Percentiles rank a stretch among this genome's conserved stretches.
phyloP scores from a whole-genome alignment of 2,888 invertebrate species.

The Boloria euphrosyne region DNA sequence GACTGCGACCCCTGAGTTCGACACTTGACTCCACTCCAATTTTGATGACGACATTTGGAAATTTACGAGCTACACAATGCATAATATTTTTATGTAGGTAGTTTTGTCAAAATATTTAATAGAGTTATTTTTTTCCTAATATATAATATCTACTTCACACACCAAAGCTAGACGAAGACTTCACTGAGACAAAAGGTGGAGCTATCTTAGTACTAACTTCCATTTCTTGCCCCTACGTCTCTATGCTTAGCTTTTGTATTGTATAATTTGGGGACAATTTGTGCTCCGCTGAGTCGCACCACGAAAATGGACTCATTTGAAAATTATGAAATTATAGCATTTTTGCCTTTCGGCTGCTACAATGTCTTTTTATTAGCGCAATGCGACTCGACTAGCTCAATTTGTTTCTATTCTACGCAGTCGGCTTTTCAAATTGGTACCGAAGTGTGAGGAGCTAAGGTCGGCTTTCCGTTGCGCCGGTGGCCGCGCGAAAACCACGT shows the following conservation, averaged over 20 bases:
- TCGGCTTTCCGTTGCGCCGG: constrained; percentile 41
- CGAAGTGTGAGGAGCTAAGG: constrained; percentile 45
- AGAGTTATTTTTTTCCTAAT: neutral
- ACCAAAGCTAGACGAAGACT: too few relatives aligned
- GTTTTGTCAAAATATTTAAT: neutral
- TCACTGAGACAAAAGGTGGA: too few relatives aligned
- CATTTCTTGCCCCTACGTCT: too few relatives aligned
- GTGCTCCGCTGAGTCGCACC: constrained; percentile 16
- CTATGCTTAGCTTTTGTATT: neutral
- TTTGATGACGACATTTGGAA: neutral
- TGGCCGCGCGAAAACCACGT: constrained; percentile 69
- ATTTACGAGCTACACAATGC: neutral
- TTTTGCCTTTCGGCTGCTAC: constrained; percentile 64
- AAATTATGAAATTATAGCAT: constrained; percentile 78
- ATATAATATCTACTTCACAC: neutral
- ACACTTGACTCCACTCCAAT: neutral
- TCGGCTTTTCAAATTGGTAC: constrained; percentile 23
- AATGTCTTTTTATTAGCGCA: constrained; percentile 78
- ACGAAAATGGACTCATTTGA: constrained; percentile 48
- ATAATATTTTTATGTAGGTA: too few relatives aligned
- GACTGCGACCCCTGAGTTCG: constrained; percentile 1
- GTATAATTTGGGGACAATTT: constrained; percentile 20
- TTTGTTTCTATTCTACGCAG: constrained; percentile 72
- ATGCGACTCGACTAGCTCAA: constrained; percentile 67
- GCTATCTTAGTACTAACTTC: too few relatives aligned